Percentiles rank a stretch among this genome's conserved stretches.
Conservation (phyloP, 1,140 invertebrate genomes). For the Samia ricini region DNA sequence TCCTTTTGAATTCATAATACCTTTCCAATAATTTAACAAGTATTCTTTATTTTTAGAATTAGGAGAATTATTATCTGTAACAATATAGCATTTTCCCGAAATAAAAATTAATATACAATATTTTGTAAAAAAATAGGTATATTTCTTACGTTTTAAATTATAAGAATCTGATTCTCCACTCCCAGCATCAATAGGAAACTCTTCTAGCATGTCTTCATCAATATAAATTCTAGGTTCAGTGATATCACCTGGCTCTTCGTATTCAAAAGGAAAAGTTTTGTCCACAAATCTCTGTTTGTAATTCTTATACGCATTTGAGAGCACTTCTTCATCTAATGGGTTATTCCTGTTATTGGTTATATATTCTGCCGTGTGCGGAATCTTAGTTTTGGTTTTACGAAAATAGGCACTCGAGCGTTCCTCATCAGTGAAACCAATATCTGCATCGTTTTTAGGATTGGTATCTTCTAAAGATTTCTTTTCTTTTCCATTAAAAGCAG, state of each 20-base stretch:
- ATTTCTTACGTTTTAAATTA: constrained; percentile 39
- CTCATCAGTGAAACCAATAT: constrained; percentile 48
- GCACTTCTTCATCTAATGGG: constrained; percentile 61
- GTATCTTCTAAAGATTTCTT: constrained; percentile 57
- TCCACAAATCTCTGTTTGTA: constrained; percentile 67
- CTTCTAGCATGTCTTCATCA: constrained; percentile 70
- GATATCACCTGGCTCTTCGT: constrained; percentile 72
- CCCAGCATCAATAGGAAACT: constrained; percentile 60
- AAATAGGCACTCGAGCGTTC: constrained; percentile 62
- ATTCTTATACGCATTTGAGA: constrained; percentile 63
- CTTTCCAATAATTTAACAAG: constrained; percentile 61
- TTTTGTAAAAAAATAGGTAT: background rate
- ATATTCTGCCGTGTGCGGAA: constrained; percentile 59
- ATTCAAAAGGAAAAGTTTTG: constrained; percentile 68
- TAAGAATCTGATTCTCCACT: constrained; percentile 65
- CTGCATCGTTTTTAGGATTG: constrained; percentile 31
- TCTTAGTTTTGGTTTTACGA: constrained; percentile 56
- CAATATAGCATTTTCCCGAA: constrained; percentile 7
- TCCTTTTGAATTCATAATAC: constrained; percentile 50
- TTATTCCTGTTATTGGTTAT: constrained; percentile 58
- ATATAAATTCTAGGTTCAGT: constrained; percentile 77
- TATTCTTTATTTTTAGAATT: constrained; percentile 63
- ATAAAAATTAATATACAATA: background rate
- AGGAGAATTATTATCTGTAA: constrained; percentile 36
- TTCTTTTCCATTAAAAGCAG: constrained; percentile 44